Evolutionary conservation across 2,888 invertebrate species (phyloP).

Genomic region (Alloscopus bannaensis): DNA sequence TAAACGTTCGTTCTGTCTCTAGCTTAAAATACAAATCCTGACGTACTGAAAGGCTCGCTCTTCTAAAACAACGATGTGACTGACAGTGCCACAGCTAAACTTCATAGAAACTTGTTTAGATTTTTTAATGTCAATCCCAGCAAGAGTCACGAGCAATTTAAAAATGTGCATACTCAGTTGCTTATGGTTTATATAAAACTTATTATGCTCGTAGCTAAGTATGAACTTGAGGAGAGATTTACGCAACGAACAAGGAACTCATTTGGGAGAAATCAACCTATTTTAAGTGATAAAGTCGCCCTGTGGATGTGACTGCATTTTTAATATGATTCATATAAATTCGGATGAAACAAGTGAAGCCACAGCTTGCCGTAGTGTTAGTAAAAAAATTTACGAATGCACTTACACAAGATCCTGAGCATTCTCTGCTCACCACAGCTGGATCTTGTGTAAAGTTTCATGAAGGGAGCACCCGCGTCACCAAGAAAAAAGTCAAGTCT

Average conservation of each 20-base stretch:
- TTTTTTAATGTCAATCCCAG: not conserved
- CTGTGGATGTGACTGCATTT: not conserved
- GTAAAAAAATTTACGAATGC: too few relatives aligned
- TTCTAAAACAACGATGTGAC: not conserved
- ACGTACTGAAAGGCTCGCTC: slow-evolving; percentile 25
- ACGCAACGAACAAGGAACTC: not conserved
- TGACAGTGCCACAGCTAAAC: not conserved
- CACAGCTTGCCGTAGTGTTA: too few relatives aligned
- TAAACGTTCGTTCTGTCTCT: slow-evolving; percentile 56
- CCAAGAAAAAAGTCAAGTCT: not conserved
- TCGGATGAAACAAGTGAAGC: too few relatives aligned
- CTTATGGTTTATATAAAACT: too few relatives aligned
- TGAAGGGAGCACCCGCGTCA: not conserved
- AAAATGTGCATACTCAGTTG: too few relatives aligned
- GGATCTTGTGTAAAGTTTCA: slow-evolving; percentile 12
- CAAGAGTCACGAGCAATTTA: not conserved
- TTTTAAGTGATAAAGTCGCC: not conserved
- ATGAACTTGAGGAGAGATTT: slow-evolving; percentile 1
- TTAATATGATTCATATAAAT: too few relatives aligned
- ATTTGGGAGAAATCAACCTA: slow-evolving; percentile 8
- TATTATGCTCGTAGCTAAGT: not conserved
- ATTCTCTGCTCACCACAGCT: too few relatives aligned
- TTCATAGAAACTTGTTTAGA: slow-evolving; percentile 3
- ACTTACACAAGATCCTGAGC: too few relatives aligned
- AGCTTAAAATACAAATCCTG: slow-evolving; percentile 35